Conservation (phyloP, 2,797 vertebrate genomes). For the Argyrosomus regius region DNA sequence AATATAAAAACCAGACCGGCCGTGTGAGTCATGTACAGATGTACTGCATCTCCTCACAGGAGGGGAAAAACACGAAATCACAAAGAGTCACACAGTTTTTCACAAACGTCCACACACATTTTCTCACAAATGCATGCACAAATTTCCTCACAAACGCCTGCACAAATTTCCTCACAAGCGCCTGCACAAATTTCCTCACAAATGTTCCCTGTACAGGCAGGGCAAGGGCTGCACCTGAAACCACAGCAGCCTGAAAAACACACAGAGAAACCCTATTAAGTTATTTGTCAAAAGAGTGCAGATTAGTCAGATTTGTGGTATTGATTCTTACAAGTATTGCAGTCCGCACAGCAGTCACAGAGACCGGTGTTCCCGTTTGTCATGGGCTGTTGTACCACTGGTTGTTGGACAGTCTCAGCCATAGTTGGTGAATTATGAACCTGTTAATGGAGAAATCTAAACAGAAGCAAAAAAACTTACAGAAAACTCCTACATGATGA, state of each 20-base stretch:
- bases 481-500: background rate
- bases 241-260: slow-evolving; percentile 67
- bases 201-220: slow-evolving; percentile 61
- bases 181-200: too few relatives aligned
- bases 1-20: background rate
- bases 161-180: too few relatives aligned
- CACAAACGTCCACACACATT: too few relatives aligned
- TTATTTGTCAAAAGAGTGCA: background rate
- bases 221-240: slow-evolving; percentile 75
- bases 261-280: background rate
- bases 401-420: background rate
- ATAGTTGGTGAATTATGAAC: background rate
- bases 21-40: background rate
- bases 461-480: background rate
- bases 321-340: slow-evolving; percentile 48
- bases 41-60: background rate
- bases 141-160: too few relatives aligned
- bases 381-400: background rate
- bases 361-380: slow-evolving; percentile 43
- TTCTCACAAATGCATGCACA: too few relatives aligned
- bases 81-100: too few relatives aligned
- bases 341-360: slow-evolving; percentile 57
- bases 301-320: background rate
- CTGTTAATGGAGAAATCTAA: background rate
- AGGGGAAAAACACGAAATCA: background rate